phyloP scores from a whole-genome alignment of 2,888 invertebrate genomes.

The Agapetus fuscipes region DNA sequence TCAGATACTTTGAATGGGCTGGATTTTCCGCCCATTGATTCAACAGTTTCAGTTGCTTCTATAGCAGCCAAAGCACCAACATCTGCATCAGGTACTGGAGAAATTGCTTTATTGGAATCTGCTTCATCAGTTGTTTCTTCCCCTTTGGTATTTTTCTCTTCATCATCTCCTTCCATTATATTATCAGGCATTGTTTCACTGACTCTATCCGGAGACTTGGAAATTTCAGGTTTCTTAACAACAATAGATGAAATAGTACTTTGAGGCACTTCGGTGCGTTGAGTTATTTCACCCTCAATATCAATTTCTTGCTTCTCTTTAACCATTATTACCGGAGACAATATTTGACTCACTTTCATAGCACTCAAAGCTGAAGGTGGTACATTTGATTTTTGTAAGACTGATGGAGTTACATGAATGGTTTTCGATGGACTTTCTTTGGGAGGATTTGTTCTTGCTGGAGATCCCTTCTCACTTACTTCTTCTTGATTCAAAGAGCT shows the following conservation, averaged over 20 bases:
- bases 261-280: slow-evolving; percentile 42
- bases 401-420: too few relatives aligned
- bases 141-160: slow-evolving; percentile 29
- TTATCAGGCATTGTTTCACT: slow-evolving; percentile 45
- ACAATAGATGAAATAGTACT: slow-evolving; percentile 30
- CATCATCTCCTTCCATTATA: slow-evolving; percentile 41
- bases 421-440: too few relatives aligned
- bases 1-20: slow-evolving; percentile 49
- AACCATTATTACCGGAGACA: too few relatives aligned
- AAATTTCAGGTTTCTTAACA: slow-evolving; percentile 38
- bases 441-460: too few relatives aligned
- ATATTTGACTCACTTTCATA: too few relatives aligned
- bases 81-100: slow-evolving; percentile 26
- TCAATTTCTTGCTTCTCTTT: slow-evolving; percentile 39
- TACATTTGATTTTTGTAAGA: too few relatives aligned
- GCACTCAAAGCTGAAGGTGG: too few relatives aligned
- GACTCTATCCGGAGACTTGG: slow-evolving; percentile 24
- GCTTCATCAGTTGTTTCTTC: slow-evolving; percentile 15
- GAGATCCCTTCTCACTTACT: slow-evolving; percentile 7
- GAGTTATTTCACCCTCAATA: slow-evolving; percentile 42
- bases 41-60: slow-evolving; percentile 6
- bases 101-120: slow-evolving; percentile 9
- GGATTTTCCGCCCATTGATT: slow-evolving; percentile 45
- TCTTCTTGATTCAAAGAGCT: slow-evolving; percentile 35
- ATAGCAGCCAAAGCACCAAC: too few relatives aligned